Evolutionary conservation across 1,140 invertebrate species (phyloP), one percentile per base, ranked within the genome.

Genomic region (Doryteuthis pealeii): DNA sequence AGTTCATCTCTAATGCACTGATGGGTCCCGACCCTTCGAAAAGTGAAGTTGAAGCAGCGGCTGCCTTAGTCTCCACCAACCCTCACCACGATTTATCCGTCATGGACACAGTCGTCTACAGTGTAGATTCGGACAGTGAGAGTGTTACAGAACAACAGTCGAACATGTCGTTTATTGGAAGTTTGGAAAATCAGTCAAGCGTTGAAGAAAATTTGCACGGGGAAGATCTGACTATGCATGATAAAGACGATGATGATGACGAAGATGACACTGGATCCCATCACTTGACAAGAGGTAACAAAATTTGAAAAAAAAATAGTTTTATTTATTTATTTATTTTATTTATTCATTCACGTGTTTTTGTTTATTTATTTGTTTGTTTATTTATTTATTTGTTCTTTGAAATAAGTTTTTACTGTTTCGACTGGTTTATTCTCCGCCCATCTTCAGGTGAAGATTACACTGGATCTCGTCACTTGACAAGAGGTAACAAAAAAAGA

Each of bases 201-300:
- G 30, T 32, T 15, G 73, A 77, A 26, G 49, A 54, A 40, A 71
- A 18, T 14, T 14, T 71, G 14, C 35, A 43, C 33, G 30, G 33
- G 70, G 18, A 43, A 54, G 33, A 31, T 28, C 22, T 28, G 35
- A 32, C 43, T 15, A 33, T 70, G 31, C 43, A 73, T 1, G 73
- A 76, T 30, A 45, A 40, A 31, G 75, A 76, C 32, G 69, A 45
- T 12, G 32, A 31, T n/a, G 75, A 76, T 70, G 75, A 74, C 18
- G 54, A 32, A 18, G 72, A 73, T 22, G 72, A 76, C 14, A 28
- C 35, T 10, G 4, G 10, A 5, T 10, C 35, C 3, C 35, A 40
- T 10, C 35, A 40, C 10, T 40, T 40, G 35, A 40, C 35, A 3
- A 40, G 35, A 40, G 35, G 35, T 40, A 40, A 40, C 3, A 40